A percentile compares a stretch with the other conserved stretches of the same genome.
phyloP scores from a whole-genome alignment of 2,113 vertebrate genomes.

The Casuarius casuarius region DNA sequence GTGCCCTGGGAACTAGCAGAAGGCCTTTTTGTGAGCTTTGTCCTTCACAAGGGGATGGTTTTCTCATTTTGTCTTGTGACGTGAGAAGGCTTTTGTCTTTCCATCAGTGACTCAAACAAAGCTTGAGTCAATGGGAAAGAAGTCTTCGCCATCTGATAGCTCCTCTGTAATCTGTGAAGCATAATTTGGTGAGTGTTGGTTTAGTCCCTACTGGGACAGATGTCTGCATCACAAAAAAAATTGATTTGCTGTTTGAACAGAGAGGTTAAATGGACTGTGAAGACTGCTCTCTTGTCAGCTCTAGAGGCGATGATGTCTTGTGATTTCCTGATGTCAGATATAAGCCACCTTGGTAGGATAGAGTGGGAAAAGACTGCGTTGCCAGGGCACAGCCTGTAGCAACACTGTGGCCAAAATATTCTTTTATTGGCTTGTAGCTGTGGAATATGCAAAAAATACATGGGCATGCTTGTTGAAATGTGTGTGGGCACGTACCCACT shows the following conservation, averaged over 20 bases:
- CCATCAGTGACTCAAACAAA: constrained; percentile 19
- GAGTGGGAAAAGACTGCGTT: neutral
- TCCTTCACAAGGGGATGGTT: neutral
- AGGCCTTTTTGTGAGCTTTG: neutral
- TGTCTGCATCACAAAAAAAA: constrained; percentile 47
- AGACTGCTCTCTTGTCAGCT: constrained; percentile 49
- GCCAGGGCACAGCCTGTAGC: neutral
- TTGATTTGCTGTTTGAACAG: constrained; percentile 32
- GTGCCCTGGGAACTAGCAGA: neutral
- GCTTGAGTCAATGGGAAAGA: constrained; percentile 31
- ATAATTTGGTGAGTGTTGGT: constrained; percentile 50
- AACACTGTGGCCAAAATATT: neutral
- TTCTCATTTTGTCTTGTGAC: neutral
- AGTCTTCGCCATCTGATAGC: constrained; percentile 23
- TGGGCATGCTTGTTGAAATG: neutral
- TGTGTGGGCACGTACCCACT: accelerated
- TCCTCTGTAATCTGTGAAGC: constrained; percentile 41
- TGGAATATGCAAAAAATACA: neutral
- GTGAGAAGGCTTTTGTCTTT: constrained; percentile 19
- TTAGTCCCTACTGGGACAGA: constrained; percentile 53
- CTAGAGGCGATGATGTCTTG: neutral
- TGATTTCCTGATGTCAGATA: constrained; percentile 27
- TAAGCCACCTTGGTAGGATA: constrained; percentile 15
- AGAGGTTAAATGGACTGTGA: constrained; percentile 63
- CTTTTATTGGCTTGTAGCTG: neutral